Percentiles rank a stretch among this genome's conserved stretches.
Evolutionary conservation across 2,113 vertebrate genomes (phyloP).

Genomic region (Plecotus auritus): DNA sequence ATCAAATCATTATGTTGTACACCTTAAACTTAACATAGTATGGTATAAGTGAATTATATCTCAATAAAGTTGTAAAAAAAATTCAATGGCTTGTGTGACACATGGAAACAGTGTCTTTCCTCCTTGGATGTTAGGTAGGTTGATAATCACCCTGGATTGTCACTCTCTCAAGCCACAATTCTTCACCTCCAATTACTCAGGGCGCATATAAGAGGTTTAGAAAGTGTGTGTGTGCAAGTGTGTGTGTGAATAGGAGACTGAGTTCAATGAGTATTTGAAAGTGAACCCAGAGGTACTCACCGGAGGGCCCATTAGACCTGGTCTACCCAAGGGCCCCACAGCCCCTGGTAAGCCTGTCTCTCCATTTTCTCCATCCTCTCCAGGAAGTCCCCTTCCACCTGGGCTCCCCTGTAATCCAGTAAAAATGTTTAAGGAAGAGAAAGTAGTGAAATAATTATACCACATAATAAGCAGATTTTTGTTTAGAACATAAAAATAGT

Average conservation of each 20-base stretch:
- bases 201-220: not conserved
- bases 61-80: not conserved
- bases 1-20: not conserved
- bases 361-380: constrained; percentile 92
- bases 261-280: not conserved
- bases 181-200: not conserved
- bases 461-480: not conserved
- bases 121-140: not conserved
- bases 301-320: constrained; percentile 87
- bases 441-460: not conserved
- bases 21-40: not conserved
- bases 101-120: not conserved
- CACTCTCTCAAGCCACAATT: not conserved
- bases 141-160: not conserved
- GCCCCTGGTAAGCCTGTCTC: constrained; percentile 84
- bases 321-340: constrained; percentile 82
- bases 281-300: constrained; percentile 80
- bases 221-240: not conserved
- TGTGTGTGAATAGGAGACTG: not conserved
- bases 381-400: constrained; percentile 87
- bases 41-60: not conserved
- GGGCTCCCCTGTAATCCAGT: constrained; percentile 84
- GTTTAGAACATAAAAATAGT: not conserved
- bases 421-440: not conserved
- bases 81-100: not conserved